Percentiles rank a stretch among this genome's conserved stretches.
Conservation (phyloP, 1,140 invertebrate genomes). For the Diorhabda elongata region DNA sequence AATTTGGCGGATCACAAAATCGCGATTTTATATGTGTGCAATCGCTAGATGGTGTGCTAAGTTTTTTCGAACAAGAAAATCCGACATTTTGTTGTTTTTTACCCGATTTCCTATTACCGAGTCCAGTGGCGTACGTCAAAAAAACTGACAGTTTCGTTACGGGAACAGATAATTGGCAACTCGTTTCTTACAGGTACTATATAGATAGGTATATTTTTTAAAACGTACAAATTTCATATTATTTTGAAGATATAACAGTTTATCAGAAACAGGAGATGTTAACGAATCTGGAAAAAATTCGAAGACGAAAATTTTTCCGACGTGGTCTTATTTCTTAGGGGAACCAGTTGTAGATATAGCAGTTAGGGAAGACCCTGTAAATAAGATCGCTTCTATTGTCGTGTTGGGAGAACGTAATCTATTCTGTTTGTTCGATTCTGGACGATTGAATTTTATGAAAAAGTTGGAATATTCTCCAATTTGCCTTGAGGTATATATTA, state of each 20-base stretch:
- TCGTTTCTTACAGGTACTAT: slow-evolving; percentile 75
- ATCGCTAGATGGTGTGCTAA: slow-evolving; percentile 75
- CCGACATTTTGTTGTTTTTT: slow-evolving; percentile 72
- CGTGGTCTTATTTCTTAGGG: slow-evolving; percentile 75
- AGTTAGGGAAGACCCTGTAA: slow-evolving; percentile 51
- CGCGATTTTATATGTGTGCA: slow-evolving; percentile 84
- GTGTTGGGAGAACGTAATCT: slow-evolving; percentile 70
- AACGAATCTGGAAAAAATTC: slow-evolving; percentile 49
- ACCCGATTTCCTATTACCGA: slow-evolving; percentile 72
- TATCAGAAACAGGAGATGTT: slow-evolving; percentile 55
- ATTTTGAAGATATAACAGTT: slow-evolving; percentile 58
- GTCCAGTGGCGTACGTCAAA: slow-evolving; percentile 70
- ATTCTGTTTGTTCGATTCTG: slow-evolving; percentile 72
- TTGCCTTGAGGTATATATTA: slow-evolving; percentile 68
- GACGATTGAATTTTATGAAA: slow-evolving; percentile 71
- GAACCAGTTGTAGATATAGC: slow-evolving; percentile 67
- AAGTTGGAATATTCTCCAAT: slow-evolving; percentile 75
- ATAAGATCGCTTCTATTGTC: slow-evolving; percentile 51
- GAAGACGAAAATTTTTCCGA: slow-evolving; percentile 57
- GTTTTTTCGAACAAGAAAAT: slow-evolving; percentile 85
- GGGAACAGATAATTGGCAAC: slow-evolving; percentile 64
- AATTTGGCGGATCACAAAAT: slow-evolving; percentile 74
- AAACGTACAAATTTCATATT: not conserved
- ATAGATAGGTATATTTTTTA: not conserved
- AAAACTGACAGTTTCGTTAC: slow-evolving; percentile 78